Evolutionary conservation across 2,113 vertebrate species (phyloP).

Genomic region (Laticauda colubrina): DNA sequence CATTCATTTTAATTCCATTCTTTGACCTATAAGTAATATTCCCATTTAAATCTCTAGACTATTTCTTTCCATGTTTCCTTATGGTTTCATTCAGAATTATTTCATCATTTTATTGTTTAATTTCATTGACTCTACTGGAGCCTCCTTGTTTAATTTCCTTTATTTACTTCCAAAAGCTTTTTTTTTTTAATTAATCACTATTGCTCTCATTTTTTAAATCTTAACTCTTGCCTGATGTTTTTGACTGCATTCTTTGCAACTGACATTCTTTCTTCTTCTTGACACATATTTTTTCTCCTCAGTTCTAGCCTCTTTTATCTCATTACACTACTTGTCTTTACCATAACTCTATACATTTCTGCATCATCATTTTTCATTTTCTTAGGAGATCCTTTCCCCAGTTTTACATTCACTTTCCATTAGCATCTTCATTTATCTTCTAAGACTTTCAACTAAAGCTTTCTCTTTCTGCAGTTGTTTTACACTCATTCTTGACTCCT

Average conservation of each 20-base stretch:
- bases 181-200: background rate
- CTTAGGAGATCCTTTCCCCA: background rate
- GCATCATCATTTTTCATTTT: background rate
- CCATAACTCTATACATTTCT: background rate
- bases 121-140: background rate
- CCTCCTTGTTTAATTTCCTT: background rate
- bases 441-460: background rate
- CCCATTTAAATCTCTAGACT: background rate
- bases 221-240: background rate
- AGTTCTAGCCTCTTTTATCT: background rate
- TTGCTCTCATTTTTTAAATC: background rate
- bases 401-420: background rate
- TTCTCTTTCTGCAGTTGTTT: background rate
- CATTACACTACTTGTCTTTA: background rate
- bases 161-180: background rate
- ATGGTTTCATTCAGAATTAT: background rate
- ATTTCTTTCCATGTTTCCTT: background rate
- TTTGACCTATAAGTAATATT: background rate
- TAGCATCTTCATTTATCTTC: background rate
- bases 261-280: background rate
- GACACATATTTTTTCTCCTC: background rate
- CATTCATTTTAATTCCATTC: background rate
- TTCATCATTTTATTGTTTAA: background rate
- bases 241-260: background rate
- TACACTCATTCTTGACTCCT: background rate